phyloP scores from a whole-genome alignment of 2,113 vertebrate genomes.

The Chamaetylas fuelleborni region DNA sequence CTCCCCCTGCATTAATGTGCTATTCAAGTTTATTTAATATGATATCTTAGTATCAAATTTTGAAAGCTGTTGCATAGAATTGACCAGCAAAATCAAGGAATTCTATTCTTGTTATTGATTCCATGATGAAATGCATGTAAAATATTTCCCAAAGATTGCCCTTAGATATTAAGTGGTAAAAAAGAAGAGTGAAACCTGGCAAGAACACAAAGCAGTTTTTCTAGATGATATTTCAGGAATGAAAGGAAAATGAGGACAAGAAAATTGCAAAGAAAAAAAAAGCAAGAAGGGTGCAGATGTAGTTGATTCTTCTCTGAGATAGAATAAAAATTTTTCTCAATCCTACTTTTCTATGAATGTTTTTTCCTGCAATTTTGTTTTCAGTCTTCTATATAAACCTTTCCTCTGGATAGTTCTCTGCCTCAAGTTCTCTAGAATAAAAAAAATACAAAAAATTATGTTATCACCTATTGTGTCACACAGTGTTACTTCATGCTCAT shows the following conservation, averaged over 20 bases:
- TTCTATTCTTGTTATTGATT: background rate
- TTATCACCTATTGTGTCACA: background rate
- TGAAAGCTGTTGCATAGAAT: background rate
- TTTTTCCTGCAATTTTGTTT: background rate
- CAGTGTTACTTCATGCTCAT: background rate
- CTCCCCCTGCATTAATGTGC: background rate
- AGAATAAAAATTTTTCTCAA: background rate
- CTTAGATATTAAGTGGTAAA: background rate
- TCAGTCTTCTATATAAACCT: background rate
- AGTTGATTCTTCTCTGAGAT: background rate
- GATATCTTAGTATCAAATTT: background rate
- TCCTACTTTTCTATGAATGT: accelerated
- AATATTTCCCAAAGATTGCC: background rate
- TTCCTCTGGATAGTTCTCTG: background rate
- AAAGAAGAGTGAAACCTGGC: background rate
- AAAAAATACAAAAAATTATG: background rate
- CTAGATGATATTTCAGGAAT: background rate
- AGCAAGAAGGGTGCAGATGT: background rate
- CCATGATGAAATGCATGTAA: background rate
- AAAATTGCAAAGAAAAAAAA: background rate
- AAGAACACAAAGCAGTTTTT: background rate
- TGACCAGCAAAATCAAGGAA: background rate
- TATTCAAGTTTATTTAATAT: background rate
- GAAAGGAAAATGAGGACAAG: background rate
- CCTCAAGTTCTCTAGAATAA: background rate